Percentiles rank a stretch among this genome's conserved stretches.
Conservation (phyloP, 2,113 vertebrate genomes). For the Gavia stellata region DNA sequence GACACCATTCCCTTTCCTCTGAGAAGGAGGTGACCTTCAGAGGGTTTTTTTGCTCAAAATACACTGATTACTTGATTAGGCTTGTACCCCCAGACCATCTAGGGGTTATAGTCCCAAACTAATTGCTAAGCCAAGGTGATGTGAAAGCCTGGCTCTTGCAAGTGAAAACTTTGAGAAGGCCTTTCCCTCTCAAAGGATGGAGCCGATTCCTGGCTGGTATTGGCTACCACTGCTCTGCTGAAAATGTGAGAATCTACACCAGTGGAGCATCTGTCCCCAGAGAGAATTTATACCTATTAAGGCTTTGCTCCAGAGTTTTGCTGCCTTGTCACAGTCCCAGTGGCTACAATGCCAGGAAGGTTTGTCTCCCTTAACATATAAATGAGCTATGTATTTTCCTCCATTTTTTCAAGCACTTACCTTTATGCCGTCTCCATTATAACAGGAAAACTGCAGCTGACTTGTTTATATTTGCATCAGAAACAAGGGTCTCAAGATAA, state of each 20-base stretch:
- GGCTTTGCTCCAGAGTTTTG: background rate
- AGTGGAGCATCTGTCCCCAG: background rate
- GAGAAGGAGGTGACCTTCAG: background rate
- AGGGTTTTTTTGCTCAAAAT: background rate
- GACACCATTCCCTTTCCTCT: background rate
- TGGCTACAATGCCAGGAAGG: background rate
- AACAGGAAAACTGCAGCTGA: background rate
- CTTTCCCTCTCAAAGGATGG: background rate
- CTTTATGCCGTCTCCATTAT: background rate
- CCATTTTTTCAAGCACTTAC: background rate
- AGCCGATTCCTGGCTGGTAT: background rate
- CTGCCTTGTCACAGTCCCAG: background rate
- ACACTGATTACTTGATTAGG: background rate
- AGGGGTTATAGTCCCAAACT: background rate
- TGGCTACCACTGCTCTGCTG: background rate
- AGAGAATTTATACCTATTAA: background rate
- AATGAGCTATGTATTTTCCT: background rate
- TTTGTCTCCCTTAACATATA: background rate
- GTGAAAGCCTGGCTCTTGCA: background rate
- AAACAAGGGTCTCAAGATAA: background rate
- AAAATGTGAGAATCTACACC: background rate
- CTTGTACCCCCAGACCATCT: background rate
- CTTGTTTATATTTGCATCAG: background rate
- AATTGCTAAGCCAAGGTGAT: background rate
- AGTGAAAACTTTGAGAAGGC: background rate